Conservation (phyloP, 2,797 vertebrate species). For the Lepus townsendii region DNA sequence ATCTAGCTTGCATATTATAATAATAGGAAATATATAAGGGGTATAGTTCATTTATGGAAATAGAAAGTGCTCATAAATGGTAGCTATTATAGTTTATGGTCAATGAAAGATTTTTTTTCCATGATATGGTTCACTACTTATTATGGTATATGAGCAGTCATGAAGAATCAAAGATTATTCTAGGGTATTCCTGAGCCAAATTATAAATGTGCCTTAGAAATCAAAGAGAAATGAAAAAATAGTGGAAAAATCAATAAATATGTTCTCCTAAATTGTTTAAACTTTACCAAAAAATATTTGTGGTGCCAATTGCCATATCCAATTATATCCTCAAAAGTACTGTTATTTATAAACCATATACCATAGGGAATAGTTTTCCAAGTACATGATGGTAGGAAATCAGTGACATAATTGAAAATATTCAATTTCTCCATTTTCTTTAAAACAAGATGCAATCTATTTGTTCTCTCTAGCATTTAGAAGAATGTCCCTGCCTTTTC, state of each 20-base stretch:
- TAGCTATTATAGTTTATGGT: background rate
- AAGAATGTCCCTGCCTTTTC: background rate
- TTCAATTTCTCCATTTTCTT: background rate
- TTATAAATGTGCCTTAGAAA: constrained; percentile 2
- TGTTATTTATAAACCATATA: constrained; percentile 31
- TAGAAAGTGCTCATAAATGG: background rate
- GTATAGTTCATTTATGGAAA: constrained; percentile 20
- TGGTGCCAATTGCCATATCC: background rate
- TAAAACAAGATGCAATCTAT: background rate
- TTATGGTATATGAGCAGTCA: background rate
- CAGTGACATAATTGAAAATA: background rate
- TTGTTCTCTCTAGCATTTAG: background rate
- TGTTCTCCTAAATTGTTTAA: constrained; percentile 4
- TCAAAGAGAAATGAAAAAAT: background rate
- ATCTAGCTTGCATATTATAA: background rate
- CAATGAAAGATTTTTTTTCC: background rate
- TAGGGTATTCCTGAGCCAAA: constrained; percentile 27
- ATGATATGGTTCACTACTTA: constrained; percentile 11
- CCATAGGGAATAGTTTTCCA: background rate
- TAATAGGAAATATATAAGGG: constrained; percentile 4
- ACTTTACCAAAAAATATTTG: constrained; percentile 11
- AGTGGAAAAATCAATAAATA: constrained; percentile 48
- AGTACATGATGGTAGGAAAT: background rate
- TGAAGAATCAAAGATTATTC: background rate
- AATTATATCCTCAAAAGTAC: background rate